Evolutionary conservation across 2,888 invertebrate species (phyloP).

Genomic region (Athetis lepigone): DNA sequence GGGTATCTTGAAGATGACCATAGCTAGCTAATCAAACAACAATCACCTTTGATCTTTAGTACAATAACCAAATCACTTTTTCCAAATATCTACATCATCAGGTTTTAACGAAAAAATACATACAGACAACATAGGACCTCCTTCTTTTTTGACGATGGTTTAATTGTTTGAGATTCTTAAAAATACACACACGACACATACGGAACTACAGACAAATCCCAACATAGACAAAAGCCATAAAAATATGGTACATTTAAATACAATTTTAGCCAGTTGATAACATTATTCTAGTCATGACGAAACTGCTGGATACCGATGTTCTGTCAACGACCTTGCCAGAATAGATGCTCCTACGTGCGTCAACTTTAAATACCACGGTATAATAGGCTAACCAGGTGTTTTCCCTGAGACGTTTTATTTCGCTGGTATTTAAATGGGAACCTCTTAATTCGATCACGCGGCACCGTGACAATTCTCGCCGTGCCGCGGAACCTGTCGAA

Average conservation of each 20-base stretch:
- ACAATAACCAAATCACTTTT: neutral
- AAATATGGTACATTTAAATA: constrained; percentile 19
- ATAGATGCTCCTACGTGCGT: constrained; percentile 45
- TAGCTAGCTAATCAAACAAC: too few relatives aligned
- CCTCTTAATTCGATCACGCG: constrained; percentile 16
- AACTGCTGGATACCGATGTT: constrained; percentile 35
- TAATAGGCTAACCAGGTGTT: constrained; percentile 21
- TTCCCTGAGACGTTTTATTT: constrained; percentile 31
- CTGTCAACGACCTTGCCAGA: constrained; percentile 47
- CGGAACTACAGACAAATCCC: constrained; percentile 7
- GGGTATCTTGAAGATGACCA: too few relatives aligned
- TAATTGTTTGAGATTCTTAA: constrained; percentile 12
- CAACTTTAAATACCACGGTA: constrained; percentile 29
- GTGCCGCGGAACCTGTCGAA: neutral
- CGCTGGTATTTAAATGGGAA: constrained; percentile 17
- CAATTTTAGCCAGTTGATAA: constrained; percentile 18
- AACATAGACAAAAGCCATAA: constrained; percentile 16
- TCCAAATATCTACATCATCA: too few relatives aligned
- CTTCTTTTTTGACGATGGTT: too few relatives aligned
- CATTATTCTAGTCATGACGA: constrained; percentile 27
- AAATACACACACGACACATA: constrained; percentile 6
- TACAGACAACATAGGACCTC: too few relatives aligned
- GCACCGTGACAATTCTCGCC: neutral
- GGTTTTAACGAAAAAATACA: too few relatives aligned
- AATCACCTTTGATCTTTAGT: too few relatives aligned